Conservation (phyloP, 2,113 vertebrate genomes). For the Progne subis region DNA sequence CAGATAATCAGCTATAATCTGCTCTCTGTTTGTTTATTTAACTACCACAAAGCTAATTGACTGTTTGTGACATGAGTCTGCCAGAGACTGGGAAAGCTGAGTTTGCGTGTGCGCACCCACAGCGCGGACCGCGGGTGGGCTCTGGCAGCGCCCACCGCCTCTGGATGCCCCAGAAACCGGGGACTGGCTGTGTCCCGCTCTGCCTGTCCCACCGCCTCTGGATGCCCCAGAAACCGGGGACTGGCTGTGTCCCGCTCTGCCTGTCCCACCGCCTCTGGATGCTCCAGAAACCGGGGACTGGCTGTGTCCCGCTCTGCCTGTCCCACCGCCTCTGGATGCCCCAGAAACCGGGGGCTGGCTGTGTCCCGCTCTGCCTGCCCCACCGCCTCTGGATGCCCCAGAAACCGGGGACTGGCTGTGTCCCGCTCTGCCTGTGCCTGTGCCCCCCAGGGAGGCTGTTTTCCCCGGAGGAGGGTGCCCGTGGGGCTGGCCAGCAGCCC, state of each 20-base stretch:
- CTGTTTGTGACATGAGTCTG: not conserved
- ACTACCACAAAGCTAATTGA: conserved; percentile 4
- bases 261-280: not conserved
- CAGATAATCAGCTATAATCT: conserved; percentile 27
- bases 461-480: not conserved
- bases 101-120: not conserved
- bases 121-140: not conserved
- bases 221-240: not conserved
- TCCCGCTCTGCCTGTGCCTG: rapidly evolving
- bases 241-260: rapidly evolving
- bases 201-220: not conserved
- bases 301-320: not conserved
- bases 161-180: rapidly evolving
- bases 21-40: conserved; percentile 17
- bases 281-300: rapidly evolving
- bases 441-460: not conserved
- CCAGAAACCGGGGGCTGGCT: too few species aligned
- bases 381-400: rapidly evolving
- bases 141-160: not conserved
- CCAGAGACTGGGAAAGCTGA: not conserved
- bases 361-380: not conserved
- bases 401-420: not conserved
- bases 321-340: too few species aligned
- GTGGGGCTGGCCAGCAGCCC: not conserved
- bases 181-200: not conserved